Percentiles rank a stretch among this genome's conserved stretches.
Conservation (phyloP, 1,140 invertebrate genomes). For the Zaprionus inermis region DNA sequence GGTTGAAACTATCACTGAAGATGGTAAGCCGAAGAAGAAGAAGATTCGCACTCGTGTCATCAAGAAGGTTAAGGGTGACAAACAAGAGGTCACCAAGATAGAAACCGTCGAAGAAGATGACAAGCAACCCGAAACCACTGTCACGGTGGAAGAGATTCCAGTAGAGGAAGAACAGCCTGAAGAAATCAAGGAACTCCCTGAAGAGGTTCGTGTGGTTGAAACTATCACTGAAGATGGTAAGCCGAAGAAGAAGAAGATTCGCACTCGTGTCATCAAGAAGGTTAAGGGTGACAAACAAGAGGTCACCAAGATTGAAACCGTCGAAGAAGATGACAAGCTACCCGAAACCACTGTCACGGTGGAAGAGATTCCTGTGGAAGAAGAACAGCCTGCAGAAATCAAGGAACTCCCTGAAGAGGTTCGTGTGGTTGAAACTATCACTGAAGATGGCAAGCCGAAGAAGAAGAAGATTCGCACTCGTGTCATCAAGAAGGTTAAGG, state of each 20-base stretch:
- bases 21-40: slow-evolving; percentile 28
- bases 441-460: slow-evolving; percentile 21
- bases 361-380: slow-evolving; percentile 44
- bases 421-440: slow-evolving; percentile 17
- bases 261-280: slow-evolving; percentile 61
- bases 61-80: slow-evolving; percentile 70
- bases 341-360: slow-evolving; percentile 71
- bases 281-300: slow-evolving; percentile 73
- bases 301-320: slow-evolving; percentile 78
- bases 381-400: slow-evolving; percentile 28
- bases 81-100: slow-evolving; percentile 79
- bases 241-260: slow-evolving; percentile 7
- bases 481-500: slow-evolving; percentile 70
- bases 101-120: slow-evolving; percentile 84
- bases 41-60: slow-evolving; percentile 64
- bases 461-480: slow-evolving; percentile 59
- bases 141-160: slow-evolving; percentile 52
- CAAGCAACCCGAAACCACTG: slow-evolving; percentile 72
- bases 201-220: slow-evolving; percentile 27
- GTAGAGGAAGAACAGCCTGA: slow-evolving; percentile 32
- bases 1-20: slow-evolving; percentile 19
- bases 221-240: slow-evolving; percentile 1
- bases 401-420: slow-evolving; percentile 38
- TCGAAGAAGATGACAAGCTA: slow-evolving; percentile 82
- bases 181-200: slow-evolving; percentile 31